Evolutionary conservation across 2,113 vertebrate species (phyloP).

Genomic region (Brachyhypopomus occidentalis): DNA sequence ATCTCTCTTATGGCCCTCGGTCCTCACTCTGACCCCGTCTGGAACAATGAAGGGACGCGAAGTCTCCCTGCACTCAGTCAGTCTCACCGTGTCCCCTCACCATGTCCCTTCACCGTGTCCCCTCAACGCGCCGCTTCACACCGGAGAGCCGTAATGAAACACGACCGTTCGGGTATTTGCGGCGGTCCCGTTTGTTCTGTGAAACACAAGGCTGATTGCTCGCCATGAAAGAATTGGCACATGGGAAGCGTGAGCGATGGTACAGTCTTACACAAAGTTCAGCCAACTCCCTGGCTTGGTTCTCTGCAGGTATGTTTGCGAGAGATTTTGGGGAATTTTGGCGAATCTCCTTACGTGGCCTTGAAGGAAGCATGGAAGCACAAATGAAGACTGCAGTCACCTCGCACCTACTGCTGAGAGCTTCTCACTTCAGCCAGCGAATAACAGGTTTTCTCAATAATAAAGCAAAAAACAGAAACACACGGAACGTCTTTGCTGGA

Average conservation of each 20-base stretch:
- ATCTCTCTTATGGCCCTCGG: background rate
- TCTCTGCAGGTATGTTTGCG: constrained; percentile 26
- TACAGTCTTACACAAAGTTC: background rate
- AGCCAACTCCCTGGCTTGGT: background rate
- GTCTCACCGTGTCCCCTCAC: background rate
- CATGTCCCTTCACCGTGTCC: background rate
- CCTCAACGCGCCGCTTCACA: background rate
- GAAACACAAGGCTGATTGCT: constrained; percentile 13
- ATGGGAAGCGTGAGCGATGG: background rate
- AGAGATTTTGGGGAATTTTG: constrained; percentile 14
- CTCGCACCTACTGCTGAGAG: constrained; percentile 26
- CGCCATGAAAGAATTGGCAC: background rate
- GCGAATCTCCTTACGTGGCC: constrained; percentile 34
- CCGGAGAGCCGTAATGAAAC: background rate
- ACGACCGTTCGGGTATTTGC: background rate
- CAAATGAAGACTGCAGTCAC: constrained; percentile 49
- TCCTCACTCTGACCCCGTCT: background rate
- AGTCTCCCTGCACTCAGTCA: background rate
- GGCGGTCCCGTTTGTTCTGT: background rate
- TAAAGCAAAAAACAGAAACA: constrained; percentile 9
- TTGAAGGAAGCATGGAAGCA: constrained; percentile 31
- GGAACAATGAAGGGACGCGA: background rate
- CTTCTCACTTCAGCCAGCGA: constrained; percentile 42
- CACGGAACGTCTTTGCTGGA: constrained; percentile 34
- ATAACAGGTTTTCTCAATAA: constrained; percentile 30